Conservation (phyloP, 2,797 vertebrate species). For the Sciurus vulgaris region DNA sequence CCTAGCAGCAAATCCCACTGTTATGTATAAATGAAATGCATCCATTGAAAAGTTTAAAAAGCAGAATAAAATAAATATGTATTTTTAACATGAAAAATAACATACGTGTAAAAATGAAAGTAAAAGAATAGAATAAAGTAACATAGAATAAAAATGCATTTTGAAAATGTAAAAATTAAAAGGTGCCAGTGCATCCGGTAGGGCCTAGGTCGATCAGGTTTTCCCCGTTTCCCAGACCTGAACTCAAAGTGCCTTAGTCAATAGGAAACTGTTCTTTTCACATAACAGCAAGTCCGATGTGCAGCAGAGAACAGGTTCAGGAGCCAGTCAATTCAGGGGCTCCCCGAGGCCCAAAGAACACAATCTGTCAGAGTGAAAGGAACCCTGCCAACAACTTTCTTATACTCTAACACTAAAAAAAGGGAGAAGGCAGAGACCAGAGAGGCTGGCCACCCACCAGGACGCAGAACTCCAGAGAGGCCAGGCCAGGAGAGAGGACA, state of each 20-base stretch:
- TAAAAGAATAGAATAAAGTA: too few species aligned
- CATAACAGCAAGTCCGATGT: rapidly evolving
- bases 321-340: rapidly evolving
- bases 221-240: background rate
- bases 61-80: too few species aligned
- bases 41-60: too few species aligned
- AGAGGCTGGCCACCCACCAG: rapidly evolving
- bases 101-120: too few species aligned
- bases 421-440: too few species aligned
- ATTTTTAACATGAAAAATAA: too few species aligned
- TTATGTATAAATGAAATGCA: too few species aligned
- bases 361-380: too few species aligned
- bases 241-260: background rate
- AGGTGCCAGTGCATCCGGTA: background rate
- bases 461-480: too few species aligned
- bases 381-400: background rate
- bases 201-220: background rate
- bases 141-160: too few species aligned
- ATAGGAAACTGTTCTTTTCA: background rate
- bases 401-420: background rate
- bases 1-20: too few species aligned
- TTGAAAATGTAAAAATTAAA: too few species aligned
- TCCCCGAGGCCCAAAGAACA: background rate
- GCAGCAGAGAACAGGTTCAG: rapidly evolving
- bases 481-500: background rate